phyloP scores from a whole-genome alignment of 2,797 vertebrate species.

The Sebastes matsubarae region DNA sequence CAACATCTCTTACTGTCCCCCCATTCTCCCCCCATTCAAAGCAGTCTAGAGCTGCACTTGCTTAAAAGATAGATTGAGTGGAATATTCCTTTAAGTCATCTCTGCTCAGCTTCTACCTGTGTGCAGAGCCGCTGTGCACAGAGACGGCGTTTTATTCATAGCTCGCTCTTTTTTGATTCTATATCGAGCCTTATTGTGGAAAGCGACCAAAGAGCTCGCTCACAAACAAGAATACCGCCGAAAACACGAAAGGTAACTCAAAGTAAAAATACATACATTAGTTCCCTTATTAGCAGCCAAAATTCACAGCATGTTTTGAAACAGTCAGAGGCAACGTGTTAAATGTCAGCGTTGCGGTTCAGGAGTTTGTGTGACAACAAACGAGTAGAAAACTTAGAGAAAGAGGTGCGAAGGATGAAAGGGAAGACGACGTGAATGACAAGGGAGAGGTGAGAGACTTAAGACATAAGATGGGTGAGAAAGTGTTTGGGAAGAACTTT shows the following conservation, averaged over 20 bases:
- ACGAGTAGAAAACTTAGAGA: conserved; percentile 23
- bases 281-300: conserved; percentile 36
- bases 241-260: conserved; percentile 21
- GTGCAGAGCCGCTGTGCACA: conserved; percentile 5
- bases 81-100: conserved; percentile 37
- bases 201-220: conserved; percentile 15
- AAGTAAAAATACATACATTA: conserved; percentile 33
- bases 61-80: conserved; percentile 12
- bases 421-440: conserved; percentile 9
- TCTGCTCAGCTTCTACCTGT: conserved; percentile 21
- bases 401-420: conserved; percentile 25
- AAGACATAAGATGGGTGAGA: conserved; percentile 26
- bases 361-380: conserved; percentile 41
- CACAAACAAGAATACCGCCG: conserved; percentile 13
- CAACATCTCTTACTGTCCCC: too few species aligned
- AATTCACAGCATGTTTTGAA: not conserved
- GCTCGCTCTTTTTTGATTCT: conserved; percentile 34
- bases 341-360: conserved; percentile 1
- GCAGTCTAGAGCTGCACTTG: too few species aligned
- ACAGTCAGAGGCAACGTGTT: not conserved
- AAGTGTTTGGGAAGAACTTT: not conserved
- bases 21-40: accelerated
- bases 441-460: conserved; percentile 32
- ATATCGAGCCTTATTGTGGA: conserved; percentile 39
- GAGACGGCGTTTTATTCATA: conserved; percentile 48